Evolutionary conservation across 2,888 invertebrate genomes (phyloP).

Genomic region (Muschampia plurimacula): DNA sequence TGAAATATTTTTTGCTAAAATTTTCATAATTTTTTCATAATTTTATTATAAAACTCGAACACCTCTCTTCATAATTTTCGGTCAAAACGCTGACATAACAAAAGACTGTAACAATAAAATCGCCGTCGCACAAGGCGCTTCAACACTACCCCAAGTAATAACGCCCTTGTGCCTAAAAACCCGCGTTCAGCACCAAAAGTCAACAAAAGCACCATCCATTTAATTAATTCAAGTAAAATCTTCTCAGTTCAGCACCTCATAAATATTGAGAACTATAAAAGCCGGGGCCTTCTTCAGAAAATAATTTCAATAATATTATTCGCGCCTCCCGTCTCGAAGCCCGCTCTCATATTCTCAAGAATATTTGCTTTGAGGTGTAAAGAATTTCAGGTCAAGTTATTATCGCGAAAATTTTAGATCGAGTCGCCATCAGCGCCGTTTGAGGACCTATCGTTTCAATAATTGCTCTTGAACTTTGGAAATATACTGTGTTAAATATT

Average conservation of each 20-base stretch:
- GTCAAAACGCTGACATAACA: slow-evolving; percentile 6
- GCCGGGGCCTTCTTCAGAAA: slow-evolving; percentile 28
- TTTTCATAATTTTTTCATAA: background rate
- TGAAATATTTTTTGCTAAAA: no score
- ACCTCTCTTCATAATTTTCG: slow-evolving; percentile 2
- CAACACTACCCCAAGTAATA: slow-evolving; percentile 37
- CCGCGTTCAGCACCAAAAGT: slow-evolving; percentile 46
- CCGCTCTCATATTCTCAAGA: slow-evolving; percentile 41
- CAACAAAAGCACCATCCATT: slow-evolving; percentile 50
- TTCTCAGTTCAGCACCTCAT: slow-evolving; percentile 31
- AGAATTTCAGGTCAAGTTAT: slow-evolving; percentile 26
- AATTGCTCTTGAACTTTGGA: background rate
- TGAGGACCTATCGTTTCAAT: background rate
- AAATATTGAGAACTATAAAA: slow-evolving; percentile 38
- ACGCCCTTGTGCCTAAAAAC: slow-evolving; percentile 48
- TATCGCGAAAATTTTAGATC: background rate
- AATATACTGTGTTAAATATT: no score
- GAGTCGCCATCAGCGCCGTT: background rate
- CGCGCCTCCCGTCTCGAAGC: slow-evolving; percentile 41
- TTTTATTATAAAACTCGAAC: background rate
- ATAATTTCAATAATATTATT: slow-evolving; percentile 45
- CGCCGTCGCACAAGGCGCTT: slow-evolving; percentile 27
- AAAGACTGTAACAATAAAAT: slow-evolving; percentile 6
- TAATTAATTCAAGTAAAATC: slow-evolving; percentile 58
- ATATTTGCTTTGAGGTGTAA: slow-evolving; percentile 42